These are phyloP conservation scores for Arctia plantaginis DNA, from an alignment of 2,888 invertebrate species.

Conservation along the genomic window DNA sequence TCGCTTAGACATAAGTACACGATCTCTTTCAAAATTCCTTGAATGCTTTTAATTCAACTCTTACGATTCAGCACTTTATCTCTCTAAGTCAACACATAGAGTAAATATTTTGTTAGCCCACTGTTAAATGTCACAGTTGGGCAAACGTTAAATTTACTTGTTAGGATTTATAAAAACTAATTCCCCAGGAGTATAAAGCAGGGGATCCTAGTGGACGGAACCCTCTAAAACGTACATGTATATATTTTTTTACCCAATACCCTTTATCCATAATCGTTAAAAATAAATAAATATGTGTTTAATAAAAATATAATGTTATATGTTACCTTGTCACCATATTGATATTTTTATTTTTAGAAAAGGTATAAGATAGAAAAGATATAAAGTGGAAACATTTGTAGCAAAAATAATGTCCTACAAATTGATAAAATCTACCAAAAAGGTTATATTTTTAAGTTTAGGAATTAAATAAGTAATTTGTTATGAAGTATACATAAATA, in stretches of 20 bases:
- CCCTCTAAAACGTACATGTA: not conserved
- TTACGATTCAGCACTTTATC: not conserved
- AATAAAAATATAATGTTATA: not conserved
- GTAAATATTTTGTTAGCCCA: not conserved
- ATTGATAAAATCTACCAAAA: not conserved
- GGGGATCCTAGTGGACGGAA: not conserved
- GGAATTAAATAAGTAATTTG: not conserved
- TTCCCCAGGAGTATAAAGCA: not conserved
- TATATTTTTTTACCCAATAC: not conserved
- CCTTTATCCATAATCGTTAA: not conserved
- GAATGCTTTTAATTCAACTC: not conserved
- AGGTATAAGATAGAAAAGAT: not conserved
- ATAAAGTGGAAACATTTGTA: not conserved
- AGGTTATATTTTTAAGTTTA: not conserved
- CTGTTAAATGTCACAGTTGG: not conserved
- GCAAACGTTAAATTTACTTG: not conserved
- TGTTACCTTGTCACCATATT: not conserved
- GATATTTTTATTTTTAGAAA: not conserved
- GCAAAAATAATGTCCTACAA: not conserved
- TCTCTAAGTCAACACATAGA: not conserved
- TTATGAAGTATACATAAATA: not conserved
- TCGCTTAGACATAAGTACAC: not conserved
- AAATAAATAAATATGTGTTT: not conserved
- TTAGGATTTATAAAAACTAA: not conserved
- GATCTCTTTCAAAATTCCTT: not conserved